These are phyloP conservation scores for Miniopterus natalensis DNA, from an alignment of 2,113 vertebrate species.

Conservation along the genomic window DNA sequence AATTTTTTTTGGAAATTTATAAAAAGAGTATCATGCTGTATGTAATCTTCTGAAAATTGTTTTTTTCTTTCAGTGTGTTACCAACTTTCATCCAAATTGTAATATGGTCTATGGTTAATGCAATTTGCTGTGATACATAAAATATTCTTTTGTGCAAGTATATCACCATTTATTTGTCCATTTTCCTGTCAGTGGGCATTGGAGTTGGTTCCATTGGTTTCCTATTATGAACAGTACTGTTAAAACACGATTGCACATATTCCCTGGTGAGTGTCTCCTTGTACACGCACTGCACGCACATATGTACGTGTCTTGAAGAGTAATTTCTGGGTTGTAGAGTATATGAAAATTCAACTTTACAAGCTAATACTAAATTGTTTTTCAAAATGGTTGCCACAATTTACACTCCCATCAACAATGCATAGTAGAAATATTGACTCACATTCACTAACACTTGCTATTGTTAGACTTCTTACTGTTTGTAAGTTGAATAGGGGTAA, in stretches of 20 bases:
- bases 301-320: neutral
- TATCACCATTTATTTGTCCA: slow-evolving; percentile 31
- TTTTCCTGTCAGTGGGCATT: slow-evolving; percentile 27
- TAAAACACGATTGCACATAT: neutral
- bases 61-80: slow-evolving; percentile 47
- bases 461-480: slow-evolving; percentile 7
- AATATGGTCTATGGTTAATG: neutral
- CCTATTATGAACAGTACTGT: neutral
- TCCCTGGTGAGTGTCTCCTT: neutral
- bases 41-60: neutral
- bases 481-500: neutral
- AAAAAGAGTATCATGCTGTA: neutral
- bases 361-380: slow-evolving; percentile 36
- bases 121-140: slow-evolving; percentile 10
- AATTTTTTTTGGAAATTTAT: slow-evolving; percentile 50
- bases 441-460: neutral
- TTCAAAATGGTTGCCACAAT: neutral
- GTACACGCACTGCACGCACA: neutral
- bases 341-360: neutral
- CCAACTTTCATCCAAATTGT: slow-evolving; percentile 7
- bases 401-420: neutral
- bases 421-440: neutral
- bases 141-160: slow-evolving; percentile 43
- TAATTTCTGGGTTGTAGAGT: slow-evolving; percentile 30
- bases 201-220: slow-evolving; percentile 46